Evolutionary conservation across 2,113 vertebrate species (phyloP), one percentile per base, ranked within the genome.

Genomic region (Malurus elegans): DNA sequence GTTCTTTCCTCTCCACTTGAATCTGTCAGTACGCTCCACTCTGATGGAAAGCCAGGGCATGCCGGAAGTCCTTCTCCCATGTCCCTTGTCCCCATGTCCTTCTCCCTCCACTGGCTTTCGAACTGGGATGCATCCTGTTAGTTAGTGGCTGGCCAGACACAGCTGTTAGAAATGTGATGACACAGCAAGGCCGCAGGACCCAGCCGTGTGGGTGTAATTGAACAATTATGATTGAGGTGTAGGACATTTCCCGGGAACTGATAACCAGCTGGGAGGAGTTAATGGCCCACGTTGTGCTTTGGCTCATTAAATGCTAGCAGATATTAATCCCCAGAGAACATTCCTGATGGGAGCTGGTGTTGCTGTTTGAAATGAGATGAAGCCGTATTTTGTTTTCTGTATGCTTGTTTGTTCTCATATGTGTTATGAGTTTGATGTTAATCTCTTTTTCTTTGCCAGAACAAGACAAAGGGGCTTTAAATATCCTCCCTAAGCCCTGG

Each of bases 301-400:
- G 95, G 88, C 53, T 97, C 95, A 97, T 97, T 97, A 97, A 91
- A 54, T 69, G 2, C 86, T 57, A 19, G 54, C 61, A 88, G 81
- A 90, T 91, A 94, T 90, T 95, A 85, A 89, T 92, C 72, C 60
- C 38, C 80, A 90, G 71, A 75, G 94, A 94, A 86, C 86, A 56
- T 83, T 93, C 73, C 82, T 84, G 76, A 76, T 71, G 48, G 53
- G 84, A 88, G 60, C 14, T 87, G 86, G 57, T 79, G 40, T 32
- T 96, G 71, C 32, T 62, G 21, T 65, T 89, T 90, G 56, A 71
- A 85, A 88, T 4, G 21, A 50, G 28, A 17, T 24, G 50, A 81
- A 69, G 36, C 13, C 12, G 3, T 44, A 19, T 51, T 88, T 92
- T 87, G 18, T n/a, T 73, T 84, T 57, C 45, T 87, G 40, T 50